Evolutionary conservation across 2,113 vertebrate species (phyloP).

Genomic region (Syngnathus floridae): DNA sequence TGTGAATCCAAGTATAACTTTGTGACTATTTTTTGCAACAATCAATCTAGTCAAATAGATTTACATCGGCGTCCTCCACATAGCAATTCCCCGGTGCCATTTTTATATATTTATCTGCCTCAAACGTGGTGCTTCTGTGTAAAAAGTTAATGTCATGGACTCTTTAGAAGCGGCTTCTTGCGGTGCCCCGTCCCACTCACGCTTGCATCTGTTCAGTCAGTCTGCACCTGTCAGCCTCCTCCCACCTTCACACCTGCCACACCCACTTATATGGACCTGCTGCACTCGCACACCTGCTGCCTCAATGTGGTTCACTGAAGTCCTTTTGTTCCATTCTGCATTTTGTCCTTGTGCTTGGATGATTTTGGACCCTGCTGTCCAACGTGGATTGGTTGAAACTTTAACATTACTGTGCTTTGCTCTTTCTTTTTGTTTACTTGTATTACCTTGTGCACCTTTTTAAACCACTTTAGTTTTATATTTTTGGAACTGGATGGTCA

Average conservation of each 20-base stretch:
- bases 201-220: not conserved
- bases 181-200: not conserved
- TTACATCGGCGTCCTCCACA: not conserved
- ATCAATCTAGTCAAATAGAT: not conserved
- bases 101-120: not conserved
- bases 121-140: not conserved
- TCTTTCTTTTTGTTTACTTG: not conserved
- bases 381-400: not conserved
- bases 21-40: not conserved
- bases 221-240: constrained; percentile 3
- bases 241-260: constrained; percentile 5
- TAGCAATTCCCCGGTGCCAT: not conserved
- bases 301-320: not conserved
- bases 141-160: not conserved
- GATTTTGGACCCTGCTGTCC: not conserved
- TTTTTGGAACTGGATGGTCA: not conserved
- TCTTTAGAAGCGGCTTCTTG: not conserved
- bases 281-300: constrained; percentile 3
- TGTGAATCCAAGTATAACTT: not conserved
- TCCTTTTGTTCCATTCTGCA: not conserved
- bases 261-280: not conserved
- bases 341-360: not conserved
- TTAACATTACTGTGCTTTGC: not conserved
- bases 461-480: not conserved
- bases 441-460: not conserved